Conservation (phyloP, 37 sponge, comb jelly and placozoan genomes). For the Cladorhizidae sp. region DNA sequence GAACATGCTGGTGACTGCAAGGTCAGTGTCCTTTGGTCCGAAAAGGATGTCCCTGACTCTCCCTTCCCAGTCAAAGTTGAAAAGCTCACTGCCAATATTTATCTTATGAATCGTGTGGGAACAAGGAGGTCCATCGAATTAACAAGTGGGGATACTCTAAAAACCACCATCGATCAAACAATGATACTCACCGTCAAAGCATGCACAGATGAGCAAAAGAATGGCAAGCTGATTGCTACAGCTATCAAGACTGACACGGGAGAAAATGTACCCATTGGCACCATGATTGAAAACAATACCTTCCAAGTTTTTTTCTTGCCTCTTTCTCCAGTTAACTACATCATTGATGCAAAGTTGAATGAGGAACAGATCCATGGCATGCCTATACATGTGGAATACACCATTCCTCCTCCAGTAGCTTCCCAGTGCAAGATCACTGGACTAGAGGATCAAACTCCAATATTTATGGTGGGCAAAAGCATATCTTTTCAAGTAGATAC, state of each 20-base stretch:
- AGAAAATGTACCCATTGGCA: background rate
- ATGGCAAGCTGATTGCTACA: conserved; percentile 6
- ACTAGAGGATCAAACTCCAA: conserved; percentile 25
- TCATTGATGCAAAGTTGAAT: conserved; percentile 30
- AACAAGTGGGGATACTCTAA: background rate
- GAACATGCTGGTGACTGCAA: conserved; percentile 2
- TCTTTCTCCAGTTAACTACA: conserved; percentile 31
- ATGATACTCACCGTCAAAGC: conserved; percentile 15
- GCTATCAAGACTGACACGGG: conserved; percentile 6
- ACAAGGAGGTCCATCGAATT: background rate
- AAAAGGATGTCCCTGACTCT: conserved; percentile 49
- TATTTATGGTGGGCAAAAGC: conserved; percentile 19
- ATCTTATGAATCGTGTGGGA: conserved; percentile 3
- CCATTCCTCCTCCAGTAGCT: conserved; percentile 27
- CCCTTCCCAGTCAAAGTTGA: conserved; percentile 56
- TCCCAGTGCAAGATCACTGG: conserved; percentile 49
- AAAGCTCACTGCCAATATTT: conserved; percentile 14
- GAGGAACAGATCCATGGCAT: conserved; percentile 38
- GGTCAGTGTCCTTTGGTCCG: conserved; percentile 33
- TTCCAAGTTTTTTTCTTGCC: conserved; percentile 52
- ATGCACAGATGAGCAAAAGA: conserved; percentile 5
- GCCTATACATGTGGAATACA: conserved; percentile 48
- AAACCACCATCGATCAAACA: conserved; percentile 15
- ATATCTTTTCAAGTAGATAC: conserved; percentile 58
- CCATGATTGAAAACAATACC: background rate